A percentile compares a stretch with the other conserved stretches of the same genome.
Evolutionary conservation across 2,113 vertebrate genomes (phyloP).

Genomic region (Strix uralensis): DNA sequence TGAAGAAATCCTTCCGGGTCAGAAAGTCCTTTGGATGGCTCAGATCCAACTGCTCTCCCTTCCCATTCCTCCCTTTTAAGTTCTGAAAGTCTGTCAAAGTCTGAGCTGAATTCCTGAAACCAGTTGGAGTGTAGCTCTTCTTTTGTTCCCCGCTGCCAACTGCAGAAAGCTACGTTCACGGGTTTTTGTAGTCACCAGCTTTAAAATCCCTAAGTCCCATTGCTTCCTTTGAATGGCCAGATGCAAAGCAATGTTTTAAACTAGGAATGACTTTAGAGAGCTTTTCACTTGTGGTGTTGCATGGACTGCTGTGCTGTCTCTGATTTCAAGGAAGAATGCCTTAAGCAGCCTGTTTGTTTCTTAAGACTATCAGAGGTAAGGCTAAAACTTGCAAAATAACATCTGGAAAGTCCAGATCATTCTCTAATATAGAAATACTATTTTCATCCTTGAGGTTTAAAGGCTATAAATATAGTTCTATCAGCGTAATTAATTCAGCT

Average conservation of each 20-base stretch:
- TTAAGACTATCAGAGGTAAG: conserved; percentile 37
- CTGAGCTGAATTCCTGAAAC: conserved; percentile 61
- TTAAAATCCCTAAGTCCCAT: conserved; percentile 49
- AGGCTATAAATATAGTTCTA: neutral
- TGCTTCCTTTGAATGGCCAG: conserved; percentile 48
- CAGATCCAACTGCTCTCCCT: conserved; percentile 14
- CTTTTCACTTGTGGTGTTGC: conserved; percentile 4
- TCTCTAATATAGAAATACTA: neutral
- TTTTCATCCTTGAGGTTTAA: neutral
- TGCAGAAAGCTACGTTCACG: conserved; percentile 19
- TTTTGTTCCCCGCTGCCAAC: conserved; percentile 59
- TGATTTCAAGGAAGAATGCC: conserved; percentile 57
- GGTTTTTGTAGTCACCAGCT: conserved; percentile 44
- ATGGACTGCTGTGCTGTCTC: conserved; percentile 29
- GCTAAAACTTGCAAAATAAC: conserved; percentile 24
- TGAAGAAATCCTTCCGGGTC: conserved; percentile 63
- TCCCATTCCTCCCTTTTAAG: conserved; percentile 48
- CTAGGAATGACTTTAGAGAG: conserved; percentile 34
- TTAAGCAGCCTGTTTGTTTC: conserved; percentile 17
- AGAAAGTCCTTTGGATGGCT: conserved; percentile 50
- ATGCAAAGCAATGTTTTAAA: conserved; percentile 52
- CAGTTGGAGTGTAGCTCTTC: conserved; percentile 62
- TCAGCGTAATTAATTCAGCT: conserved; percentile 10
- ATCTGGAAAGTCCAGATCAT: neutral
- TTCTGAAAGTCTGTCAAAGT: conserved; percentile 44